Percentiles rank a stretch among this genome's conserved stretches.
Evolutionary conservation across 2,797 vertebrate genomes (phyloP).

Genomic region (Sebastes flavidus): DNA sequence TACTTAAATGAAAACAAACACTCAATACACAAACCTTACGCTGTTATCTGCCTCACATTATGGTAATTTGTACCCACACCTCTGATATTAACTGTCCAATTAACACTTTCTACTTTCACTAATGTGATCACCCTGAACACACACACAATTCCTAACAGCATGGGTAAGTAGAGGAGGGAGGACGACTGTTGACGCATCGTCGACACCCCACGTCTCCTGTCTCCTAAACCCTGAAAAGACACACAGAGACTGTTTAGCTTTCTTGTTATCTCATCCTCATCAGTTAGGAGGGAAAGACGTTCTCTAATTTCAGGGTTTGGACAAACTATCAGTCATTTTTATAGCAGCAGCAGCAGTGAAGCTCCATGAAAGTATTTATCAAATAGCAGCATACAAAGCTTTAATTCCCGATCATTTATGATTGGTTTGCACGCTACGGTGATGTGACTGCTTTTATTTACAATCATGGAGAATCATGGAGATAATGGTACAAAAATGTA

Average conservation of each 20-base stretch:
- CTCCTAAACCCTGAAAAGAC: slow-evolving; percentile 2
- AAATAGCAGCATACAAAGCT: background rate
- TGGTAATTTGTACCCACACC: slow-evolving; percentile 33
- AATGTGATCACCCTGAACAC: slow-evolving; percentile 49
- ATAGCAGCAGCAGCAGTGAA: background rate
- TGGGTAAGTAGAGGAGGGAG: background rate
- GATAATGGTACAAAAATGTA: background rate
- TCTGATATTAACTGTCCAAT: slow-evolving; percentile 50
- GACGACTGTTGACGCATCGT: slow-evolving; percentile 34
- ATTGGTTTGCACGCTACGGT: background rate
- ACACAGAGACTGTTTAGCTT: background rate
- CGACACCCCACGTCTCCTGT: slow-evolving; percentile 8
- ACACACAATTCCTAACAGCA: background rate
- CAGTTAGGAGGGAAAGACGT: background rate
- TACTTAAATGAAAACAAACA: slow-evolving; percentile 23
- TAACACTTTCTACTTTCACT: slow-evolving; percentile 65
- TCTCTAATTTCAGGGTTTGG: background rate
- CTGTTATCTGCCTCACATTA: slow-evolving; percentile 35
- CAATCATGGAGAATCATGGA: background rate
- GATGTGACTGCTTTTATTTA: background rate
- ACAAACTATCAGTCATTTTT: background rate
- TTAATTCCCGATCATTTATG: background rate
- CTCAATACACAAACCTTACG: slow-evolving; percentile 36
- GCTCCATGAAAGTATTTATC: background rate
- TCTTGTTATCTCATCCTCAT: background rate